A percentile compares a stretch with the other conserved stretches of the same genome.
Evolutionary conservation across 92 coral and sea anemone genomes (phyloP).

Genomic region (Umimayanthus kanabou): DNA sequence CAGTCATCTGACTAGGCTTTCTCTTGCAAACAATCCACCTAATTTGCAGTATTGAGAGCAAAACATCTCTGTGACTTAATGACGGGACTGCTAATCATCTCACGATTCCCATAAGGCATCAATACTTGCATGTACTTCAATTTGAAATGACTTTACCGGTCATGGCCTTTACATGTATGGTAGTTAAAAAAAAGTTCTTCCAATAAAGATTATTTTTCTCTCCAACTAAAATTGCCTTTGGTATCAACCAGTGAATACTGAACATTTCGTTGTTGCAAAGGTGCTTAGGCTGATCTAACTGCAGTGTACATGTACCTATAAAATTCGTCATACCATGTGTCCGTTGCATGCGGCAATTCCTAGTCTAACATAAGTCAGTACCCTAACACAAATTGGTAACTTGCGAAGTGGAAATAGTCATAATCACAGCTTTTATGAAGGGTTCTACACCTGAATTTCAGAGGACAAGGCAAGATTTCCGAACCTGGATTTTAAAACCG

Average conservation of each 20-base stretch:
- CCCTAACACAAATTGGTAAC: neutral
- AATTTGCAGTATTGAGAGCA: slow-evolving; percentile 19
- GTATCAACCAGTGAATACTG: neutral
- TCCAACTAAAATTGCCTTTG: neutral
- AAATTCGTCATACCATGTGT: neutral
- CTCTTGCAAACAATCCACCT: slow-evolving; percentile 12
- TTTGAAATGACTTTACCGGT: neutral
- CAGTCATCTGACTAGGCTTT: neutral
- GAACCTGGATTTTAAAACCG: neutral
- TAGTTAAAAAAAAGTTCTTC: no score
- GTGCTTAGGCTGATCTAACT: neutral
- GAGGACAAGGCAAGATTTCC: neutral
- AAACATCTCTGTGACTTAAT: neutral
- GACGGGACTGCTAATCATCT: neutral
- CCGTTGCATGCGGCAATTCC: neutral
- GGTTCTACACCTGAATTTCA: neutral
- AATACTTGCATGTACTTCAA: neutral
- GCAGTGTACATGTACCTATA: no score
- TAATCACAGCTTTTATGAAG: neutral
- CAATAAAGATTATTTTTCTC: neutral
- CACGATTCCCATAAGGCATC: no score
- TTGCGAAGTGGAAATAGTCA: no score
- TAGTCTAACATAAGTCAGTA: neutral
- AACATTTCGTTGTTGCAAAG: neutral
- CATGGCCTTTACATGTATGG: neutral